These are phyloP conservation scores for Spizella passerina DNA, from an alignment of 2,797 vertebrate genomes.

Conservation along the genomic window DNA sequence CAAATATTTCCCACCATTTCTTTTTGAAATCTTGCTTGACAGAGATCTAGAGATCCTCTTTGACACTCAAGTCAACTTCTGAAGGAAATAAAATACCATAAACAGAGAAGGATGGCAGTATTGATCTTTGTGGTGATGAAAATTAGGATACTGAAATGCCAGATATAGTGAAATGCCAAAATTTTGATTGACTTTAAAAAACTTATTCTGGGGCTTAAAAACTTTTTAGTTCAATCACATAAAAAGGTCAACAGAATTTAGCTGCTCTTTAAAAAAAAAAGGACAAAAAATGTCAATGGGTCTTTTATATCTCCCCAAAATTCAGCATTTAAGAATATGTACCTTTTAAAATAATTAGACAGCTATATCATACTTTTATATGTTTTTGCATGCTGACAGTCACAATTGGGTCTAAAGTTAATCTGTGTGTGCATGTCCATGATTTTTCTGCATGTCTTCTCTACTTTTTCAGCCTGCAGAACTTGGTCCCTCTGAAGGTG, in stretches of 20 bases:
- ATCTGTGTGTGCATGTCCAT: neutral
- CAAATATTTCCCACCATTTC: slow-evolving; percentile 16
- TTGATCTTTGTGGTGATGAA: slow-evolving; percentile 18
- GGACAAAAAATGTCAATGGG: neutral
- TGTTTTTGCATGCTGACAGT: neutral
- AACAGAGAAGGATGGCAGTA: neutral
- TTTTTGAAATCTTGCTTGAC: slow-evolving; percentile 12
- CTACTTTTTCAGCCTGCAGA: neutral
- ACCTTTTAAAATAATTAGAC: neutral
- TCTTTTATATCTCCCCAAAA: neutral
- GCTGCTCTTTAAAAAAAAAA: neutral
- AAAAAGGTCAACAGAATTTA: slow-evolving; percentile 37
- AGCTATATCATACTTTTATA: neutral
- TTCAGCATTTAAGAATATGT: neutral
- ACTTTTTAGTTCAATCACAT: neutral
- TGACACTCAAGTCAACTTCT: slow-evolving; percentile 10
- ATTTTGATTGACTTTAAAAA: slow-evolving; percentile 37
- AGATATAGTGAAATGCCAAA: slow-evolving; percentile 36
- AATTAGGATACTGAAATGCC: slow-evolving; percentile 33
- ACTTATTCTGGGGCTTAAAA: neutral
- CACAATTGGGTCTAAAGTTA: neutral
- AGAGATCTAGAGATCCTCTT: neutral
- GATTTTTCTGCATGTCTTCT: neutral
- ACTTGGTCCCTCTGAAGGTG: neutral
- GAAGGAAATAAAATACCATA: neutral